A percentile compares a stretch with the other conserved stretches of the same genome.
Conservation (phyloP, 1,140 invertebrate genomes). For the Drosophila oshimai region DNA sequence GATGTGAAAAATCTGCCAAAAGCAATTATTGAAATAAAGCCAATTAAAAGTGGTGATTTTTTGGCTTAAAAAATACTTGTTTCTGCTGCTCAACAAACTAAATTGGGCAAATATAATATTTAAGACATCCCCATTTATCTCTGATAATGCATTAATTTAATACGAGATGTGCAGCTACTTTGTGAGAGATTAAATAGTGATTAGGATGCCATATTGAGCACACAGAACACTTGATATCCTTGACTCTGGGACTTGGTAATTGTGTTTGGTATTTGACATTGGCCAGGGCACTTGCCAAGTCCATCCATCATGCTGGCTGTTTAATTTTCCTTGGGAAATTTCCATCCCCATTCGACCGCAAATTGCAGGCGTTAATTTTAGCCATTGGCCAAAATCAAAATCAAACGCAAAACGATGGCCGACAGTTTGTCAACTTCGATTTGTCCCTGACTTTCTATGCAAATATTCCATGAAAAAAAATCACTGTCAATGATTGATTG, state of each 20-base stretch:
- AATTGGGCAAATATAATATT: too few relatives aligned
- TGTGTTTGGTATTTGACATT: conserved; percentile 14
- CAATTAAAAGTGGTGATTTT: too few relatives aligned
- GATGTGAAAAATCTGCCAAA: not conserved
- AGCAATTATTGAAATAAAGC: not conserved
- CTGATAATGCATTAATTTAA: too few relatives aligned
- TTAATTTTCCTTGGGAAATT: conserved; percentile 2
- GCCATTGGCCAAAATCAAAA: conserved; percentile 11
- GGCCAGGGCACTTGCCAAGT: not conserved
- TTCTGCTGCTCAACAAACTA: too few relatives aligned
- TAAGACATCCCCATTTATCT: too few relatives aligned
- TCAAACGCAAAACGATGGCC: conserved; percentile 7
- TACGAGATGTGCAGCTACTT: not conserved
- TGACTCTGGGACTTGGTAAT: not conserved
- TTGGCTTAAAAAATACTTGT: too few relatives aligned
- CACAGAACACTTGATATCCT: not conserved
- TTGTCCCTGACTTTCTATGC: conserved; percentile 23
- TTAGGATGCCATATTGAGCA: not conserved
- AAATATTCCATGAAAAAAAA: conserved; percentile 2
- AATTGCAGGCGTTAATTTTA: conserved; percentile 31
- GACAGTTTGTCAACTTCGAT: conserved; percentile 18
- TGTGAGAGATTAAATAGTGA: not conserved
- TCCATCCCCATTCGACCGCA: conserved; percentile 8
- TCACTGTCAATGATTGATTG: conserved; percentile 36
- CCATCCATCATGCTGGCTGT: not conserved